Base-by-base conservation (phyloP, 1,140 invertebrate species). In the Augochlora pura region DNA sequence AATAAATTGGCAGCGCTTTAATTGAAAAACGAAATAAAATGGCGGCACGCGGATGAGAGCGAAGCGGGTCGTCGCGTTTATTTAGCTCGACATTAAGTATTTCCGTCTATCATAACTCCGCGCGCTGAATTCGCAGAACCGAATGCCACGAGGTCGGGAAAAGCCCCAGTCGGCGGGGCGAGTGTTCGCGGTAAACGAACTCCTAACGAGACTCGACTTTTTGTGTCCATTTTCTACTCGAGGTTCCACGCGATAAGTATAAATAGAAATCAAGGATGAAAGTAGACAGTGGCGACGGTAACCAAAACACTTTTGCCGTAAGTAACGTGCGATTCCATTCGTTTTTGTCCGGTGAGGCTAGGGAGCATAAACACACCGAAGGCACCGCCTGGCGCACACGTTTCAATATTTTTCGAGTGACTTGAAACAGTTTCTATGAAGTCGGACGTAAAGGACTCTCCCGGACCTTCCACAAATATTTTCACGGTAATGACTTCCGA, bases 201-300 rank as follows among this genome's bases (percentile, higher is more conserved):
- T 57, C n/a, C 54, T 21, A 57, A 57, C 54, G 18, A n/a, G 54
- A 57, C 2, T 21, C n/a, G 1, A n/a, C 54, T 57, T 57, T 54
- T n/a, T n/a, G 0, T 2, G 18, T 57, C 54, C 21, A 57, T 57
- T 57, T n/a, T n/a, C 18, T 21, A 57, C 18, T n/a, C n/a, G 8
- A 57, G 21, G 6, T 9, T n/a, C 6, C 18, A 0, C 21, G 18
- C 8, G 54, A 57, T n/a, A 57, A 57, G 21, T n/a, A n/a, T n/a
- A 57, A 72, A 72, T 46, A 62, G 70, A 42, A 62, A 72, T 72
- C 59, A 72, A n/a, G 10, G 21, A n/a, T n/a, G 3, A 12, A 72
- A 72, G 23, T 72, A 38, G 42, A 46, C 59, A 60, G 38, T 46
- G 6, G 4, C 12, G 14, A 12, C 21, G 14, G 18, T 27, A 72